Conservation (phyloP, 2,888 invertebrate genomes). For the Spodoptera picta region DNA sequence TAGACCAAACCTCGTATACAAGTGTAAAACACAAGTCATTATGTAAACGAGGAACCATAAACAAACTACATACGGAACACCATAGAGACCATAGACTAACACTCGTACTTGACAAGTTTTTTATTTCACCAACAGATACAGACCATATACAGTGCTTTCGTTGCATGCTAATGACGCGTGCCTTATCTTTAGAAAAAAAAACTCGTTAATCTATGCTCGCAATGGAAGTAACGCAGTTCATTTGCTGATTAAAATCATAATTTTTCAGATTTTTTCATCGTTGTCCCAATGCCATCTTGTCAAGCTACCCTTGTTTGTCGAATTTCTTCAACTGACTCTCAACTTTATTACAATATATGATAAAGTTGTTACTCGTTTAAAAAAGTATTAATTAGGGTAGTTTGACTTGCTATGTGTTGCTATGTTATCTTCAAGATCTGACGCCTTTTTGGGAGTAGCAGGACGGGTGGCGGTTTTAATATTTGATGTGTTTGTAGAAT, state of each 20-base stretch:
- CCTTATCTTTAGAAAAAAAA: constrained; percentile 35
- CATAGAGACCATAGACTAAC: constrained; percentile 37
- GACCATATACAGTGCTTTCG: constrained; percentile 43
- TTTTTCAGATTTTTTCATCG: constrained; percentile 23
- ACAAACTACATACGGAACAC: constrained; percentile 46
- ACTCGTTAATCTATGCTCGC: constrained; percentile 44
- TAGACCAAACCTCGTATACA: constrained; percentile 1
- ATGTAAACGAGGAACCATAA: constrained; percentile 37
- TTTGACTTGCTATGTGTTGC: constrained; percentile 3
- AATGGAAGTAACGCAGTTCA: constrained; percentile 31
- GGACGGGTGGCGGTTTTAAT: constrained; percentile 2
- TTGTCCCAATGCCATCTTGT: no score
- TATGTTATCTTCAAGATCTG: constrained; percentile 38
- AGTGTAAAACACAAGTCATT: constrained; percentile 15
- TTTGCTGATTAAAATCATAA: constrained; percentile 26
- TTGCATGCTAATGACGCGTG: constrained; percentile 44
- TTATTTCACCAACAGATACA: constrained; percentile 33
- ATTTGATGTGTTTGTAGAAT: constrained; percentile 19
- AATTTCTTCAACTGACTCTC: no score
- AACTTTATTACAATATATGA: no score
- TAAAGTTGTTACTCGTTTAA: no score
- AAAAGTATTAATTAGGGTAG: no score
- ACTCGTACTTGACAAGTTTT: constrained; percentile 46
- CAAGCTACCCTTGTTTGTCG: no score
- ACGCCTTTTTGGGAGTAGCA: constrained; percentile 22